A percentile compares a stretch with the other conserved stretches of the same genome.
phyloP scores from a whole-genome alignment of 2,113 vertebrate genomes.

The Struthidea cinerea region DNA sequence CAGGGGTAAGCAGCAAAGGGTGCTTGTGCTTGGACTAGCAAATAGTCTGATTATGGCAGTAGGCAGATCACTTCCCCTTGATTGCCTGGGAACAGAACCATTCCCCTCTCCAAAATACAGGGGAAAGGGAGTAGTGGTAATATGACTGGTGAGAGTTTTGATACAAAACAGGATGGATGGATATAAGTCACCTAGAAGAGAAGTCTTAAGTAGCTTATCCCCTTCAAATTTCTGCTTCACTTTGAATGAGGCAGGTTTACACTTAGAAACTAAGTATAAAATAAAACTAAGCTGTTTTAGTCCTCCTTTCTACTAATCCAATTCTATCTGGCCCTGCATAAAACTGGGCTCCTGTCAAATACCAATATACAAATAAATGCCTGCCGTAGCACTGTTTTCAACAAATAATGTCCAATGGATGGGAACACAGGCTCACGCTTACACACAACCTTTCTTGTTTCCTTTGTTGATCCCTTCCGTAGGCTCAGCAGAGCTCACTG shows the following conservation, averaged over 20 bases:
- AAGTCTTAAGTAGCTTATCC: not conserved
- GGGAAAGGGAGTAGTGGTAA: not conserved
- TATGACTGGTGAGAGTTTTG: not conserved
- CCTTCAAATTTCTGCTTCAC: not conserved
- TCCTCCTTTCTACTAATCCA: not conserved
- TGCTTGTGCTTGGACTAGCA: not conserved
- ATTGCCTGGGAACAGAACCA: not conserved
- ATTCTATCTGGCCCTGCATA: not conserved
- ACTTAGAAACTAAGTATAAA: not conserved
- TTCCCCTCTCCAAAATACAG: not conserved
- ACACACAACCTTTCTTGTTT: not conserved
- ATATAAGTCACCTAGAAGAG: not conserved
- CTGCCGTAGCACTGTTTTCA: not conserved
- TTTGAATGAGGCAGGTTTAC: not conserved
- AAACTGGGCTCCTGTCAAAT: not conserved
- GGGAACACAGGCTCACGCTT: not conserved
- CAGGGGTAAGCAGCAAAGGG: not conserved
- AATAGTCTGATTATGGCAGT: not conserved
- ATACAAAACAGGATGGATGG: not conserved
- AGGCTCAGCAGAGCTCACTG: not conserved
- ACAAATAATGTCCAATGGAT: not conserved
- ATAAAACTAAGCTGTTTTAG: not conserved
- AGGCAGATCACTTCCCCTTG: not conserved
- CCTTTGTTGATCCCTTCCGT: not conserved
- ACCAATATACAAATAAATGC: not conserved